Percentiles rank a stretch among this genome's conserved stretches.
These are phyloP conservation scores for Zeuzera pyrina DNA, from an alignment of 2,888 invertebrate species.

Conservation along the genomic window DNA sequence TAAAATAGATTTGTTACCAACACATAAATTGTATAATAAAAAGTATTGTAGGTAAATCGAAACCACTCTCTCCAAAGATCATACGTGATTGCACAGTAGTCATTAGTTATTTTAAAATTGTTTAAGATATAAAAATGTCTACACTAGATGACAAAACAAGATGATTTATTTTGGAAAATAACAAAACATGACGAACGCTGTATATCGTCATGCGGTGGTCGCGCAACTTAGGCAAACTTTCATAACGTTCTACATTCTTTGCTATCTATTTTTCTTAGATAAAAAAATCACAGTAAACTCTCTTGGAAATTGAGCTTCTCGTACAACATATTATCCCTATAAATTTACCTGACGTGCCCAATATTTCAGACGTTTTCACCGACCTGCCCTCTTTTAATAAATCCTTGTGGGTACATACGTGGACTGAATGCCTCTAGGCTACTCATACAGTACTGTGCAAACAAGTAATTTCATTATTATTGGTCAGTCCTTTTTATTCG, in stretches of 20 bases:
- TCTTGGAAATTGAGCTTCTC: slow-evolving; percentile 50
- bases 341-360: slow-evolving; percentile 65
- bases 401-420: slow-evolving; percentile 30
- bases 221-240: slow-evolving; percentile 4
- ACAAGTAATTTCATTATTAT: slow-evolving; percentile 22
- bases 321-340: slow-evolving; percentile 65
- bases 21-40: too few relatives aligned
- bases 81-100: too few relatives aligned
- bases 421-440: slow-evolving; percentile 24
- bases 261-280: slow-evolving; percentile 34
- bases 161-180: too few relatives aligned
- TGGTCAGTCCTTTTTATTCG: slow-evolving; percentile 16
- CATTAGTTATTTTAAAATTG: too few relatives aligned
- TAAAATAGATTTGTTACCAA: too few relatives aligned
- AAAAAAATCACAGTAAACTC: slow-evolving; percentile 58
- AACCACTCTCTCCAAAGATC: too few relatives aligned
- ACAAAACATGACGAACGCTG: too few relatives aligned
- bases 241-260: slow-evolving; percentile 20
- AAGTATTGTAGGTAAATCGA: too few relatives aligned
- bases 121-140: too few relatives aligned
- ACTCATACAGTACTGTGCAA: slow-evolving; percentile 18
- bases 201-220: too few relatives aligned
- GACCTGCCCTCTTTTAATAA: slow-evolving; percentile 61
- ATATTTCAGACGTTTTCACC: slow-evolving; percentile 68
- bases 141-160: too few relatives aligned